Base-by-base conservation (phyloP, 2,888 invertebrate genomes). In the Ochropleura plecta region DNA sequence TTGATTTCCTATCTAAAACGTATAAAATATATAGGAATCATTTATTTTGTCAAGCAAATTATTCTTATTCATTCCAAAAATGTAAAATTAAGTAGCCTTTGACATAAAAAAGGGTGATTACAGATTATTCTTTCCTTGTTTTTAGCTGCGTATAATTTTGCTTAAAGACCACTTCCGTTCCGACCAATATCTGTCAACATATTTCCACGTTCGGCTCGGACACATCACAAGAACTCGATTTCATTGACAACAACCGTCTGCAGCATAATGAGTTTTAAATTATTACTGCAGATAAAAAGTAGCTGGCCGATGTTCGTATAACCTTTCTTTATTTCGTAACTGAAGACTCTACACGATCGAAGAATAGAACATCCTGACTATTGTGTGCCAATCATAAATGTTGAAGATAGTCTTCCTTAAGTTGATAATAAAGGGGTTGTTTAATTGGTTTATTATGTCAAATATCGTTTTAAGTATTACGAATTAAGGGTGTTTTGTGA, bases 211-310 rank as follows among this genome's bases (percentile, higher is more conserved):
- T 93, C 94, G 93, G 92, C 88, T 92, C 90, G 91, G 91, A 93
- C 92, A 94, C 96, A 95, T 96, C 96, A 95, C 95, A 96, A 96
- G 95, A 96, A 96, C 96, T 94, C 90, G 95, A 94, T 96, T 95
- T 94, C 96, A 96, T 95, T 96, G 96, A 95, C 95, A 94, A 93
- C 94, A 91, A 92, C 91, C 93, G 93, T 92, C 93, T 92, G 92
- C 92, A 92, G 93, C 91, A 94, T 96, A 96, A 96, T 96, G 95
- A 95, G 93, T 95, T 95, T 95, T 95, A 96, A 96, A 96, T 96
- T 95, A 96, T 95, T 94, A 94, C 93, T 91, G 94, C 92, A 92
- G 94, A 95, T 95, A 96, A 96, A 96, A 96, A 95, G 94, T 95
- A 91, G 91, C 91, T 90, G 90, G 87, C 82, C 90, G 90, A 90